These are phyloP conservation scores for Lanistes nyassanus DNA, from an alignment of 1,140 invertebrate genomes.

Conservation along the genomic window DNA sequence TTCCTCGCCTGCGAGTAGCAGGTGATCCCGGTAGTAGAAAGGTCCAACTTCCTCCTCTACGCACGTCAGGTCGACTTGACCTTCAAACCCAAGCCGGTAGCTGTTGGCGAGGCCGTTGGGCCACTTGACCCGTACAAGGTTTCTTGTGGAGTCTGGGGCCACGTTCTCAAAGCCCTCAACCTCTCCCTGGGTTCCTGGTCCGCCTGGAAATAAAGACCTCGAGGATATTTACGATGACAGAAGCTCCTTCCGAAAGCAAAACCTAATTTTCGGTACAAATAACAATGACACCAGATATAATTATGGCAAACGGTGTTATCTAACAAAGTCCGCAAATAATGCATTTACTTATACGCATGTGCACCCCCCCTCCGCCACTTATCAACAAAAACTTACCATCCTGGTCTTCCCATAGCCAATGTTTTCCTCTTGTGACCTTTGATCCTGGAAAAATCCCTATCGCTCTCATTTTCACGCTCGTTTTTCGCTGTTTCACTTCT, in stretches of 20 bases:
- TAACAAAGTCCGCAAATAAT: too few relatives aligned
- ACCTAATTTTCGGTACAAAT: too few relatives aligned
- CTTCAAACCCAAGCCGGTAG: constrained; percentile 81
- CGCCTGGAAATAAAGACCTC: too few relatives aligned
- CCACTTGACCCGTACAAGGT: constrained; percentile 88
- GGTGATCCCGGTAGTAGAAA: constrained; percentile 83
- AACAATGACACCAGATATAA: too few relatives aligned
- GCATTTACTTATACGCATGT: too few relatives aligned
- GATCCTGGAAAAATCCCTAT: constrained; percentile 87
- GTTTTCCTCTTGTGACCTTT: constrained; percentile 72
- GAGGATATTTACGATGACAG: too few relatives aligned
- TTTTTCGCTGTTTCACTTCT: constrained; percentile 28
- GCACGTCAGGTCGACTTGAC: constrained; percentile 85
- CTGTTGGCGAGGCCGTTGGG: constrained; percentile 77
- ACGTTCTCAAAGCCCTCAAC: constrained; percentile 86
- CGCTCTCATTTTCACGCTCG: too few relatives aligned
- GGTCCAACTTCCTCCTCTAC: constrained; percentile 77
- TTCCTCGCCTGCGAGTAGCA: constrained; percentile 78
- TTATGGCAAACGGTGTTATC: too few relatives aligned
- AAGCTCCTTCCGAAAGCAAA: too few relatives aligned
- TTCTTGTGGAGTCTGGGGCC: constrained; percentile 85
- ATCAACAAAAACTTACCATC: constrained; percentile 63
- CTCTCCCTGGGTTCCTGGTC: constrained; percentile 77
- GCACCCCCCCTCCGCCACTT: too few relatives aligned
- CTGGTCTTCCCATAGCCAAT: constrained; percentile 61